Base-by-base conservation (phyloP, 2,888 invertebrate species). In the Orthosia incerta region DNA sequence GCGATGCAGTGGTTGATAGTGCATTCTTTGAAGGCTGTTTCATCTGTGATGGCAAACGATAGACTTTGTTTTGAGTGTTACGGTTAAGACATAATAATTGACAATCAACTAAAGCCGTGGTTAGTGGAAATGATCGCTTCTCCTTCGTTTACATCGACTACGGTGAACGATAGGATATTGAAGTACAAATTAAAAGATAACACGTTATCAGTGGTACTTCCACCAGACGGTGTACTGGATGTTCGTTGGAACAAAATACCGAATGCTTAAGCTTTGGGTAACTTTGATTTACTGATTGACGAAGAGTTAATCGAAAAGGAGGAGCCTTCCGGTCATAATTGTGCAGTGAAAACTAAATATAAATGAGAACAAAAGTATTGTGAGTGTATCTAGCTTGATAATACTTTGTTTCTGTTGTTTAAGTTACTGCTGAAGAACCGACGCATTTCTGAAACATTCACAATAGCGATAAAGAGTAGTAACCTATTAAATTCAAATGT, bases 21-120 rank as follows among this genome's bases (percentile, higher is more conserved):
- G 39, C 39, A 9, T 39, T 39, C 39, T 39, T 39, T 39, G 39
- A 98, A 99, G 94, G 98, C 99, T 4, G 99, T 99, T 0, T 97
- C 98, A 9, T 98, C 99, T 1, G 98, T 99, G 18, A 99, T 99
- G 97, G 98, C 99, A 0, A 99, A 98, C 86, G 99, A 99, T 93
- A 96, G 98, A 67, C 99, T 99, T 92, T 99, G 99, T 90, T 99
- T 98, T 90, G 99, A 99, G 94, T 99, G 99, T 89, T 99, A 99
- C 90, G 99, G 99, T 56, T 99, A 99, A 91, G 99, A 99, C 90
- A 99, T 99, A 67, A 99, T 99, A 86, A 99, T 99, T 86, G 99
- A 99, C 91, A 98, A 99, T 90, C 98, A 98, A 89, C 94, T 99
- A 48, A 99, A 99, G 91, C 99, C 99, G 0, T 99, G 99, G 99